Evolutionary conservation across 2,888 invertebrate genomes (phyloP).

Genomic region (Tetranychus piercei): DNA sequence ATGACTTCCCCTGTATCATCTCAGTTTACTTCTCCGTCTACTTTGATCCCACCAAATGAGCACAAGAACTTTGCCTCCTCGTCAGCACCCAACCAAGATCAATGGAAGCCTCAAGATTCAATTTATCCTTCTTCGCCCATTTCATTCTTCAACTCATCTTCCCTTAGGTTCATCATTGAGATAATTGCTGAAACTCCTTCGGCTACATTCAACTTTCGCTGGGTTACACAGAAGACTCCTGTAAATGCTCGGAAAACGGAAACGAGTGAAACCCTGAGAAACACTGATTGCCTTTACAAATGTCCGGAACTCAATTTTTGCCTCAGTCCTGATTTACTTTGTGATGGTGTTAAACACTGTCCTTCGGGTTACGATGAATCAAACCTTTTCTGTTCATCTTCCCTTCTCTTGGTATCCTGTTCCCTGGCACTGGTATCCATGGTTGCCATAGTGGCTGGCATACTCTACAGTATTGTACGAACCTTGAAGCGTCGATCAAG

Average conservation of each 20-base stretch:
- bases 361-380: slow-evolving; percentile 52
- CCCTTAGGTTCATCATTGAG: background rate
- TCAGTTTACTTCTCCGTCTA: background rate
- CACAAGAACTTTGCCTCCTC: background rate
- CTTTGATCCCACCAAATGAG: background rate
- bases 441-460: background rate
- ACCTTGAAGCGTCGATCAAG: background rate
- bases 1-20: background rate
- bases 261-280: slow-evolving; percentile 26
- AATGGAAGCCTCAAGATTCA: background rate
- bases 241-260: slow-evolving; percentile 21
- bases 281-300: slow-evolving; percentile 47
- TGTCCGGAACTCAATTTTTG: slow-evolving; percentile 64
- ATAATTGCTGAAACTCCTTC: background rate
- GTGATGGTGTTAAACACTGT: slow-evolving; percentile 57
- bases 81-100: background rate
- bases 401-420: background rate
- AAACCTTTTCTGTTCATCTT: slow-evolving; percentile 22
- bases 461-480: background rate
- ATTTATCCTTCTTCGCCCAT: background rate
- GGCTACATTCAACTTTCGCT: background rate
- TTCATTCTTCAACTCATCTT: background rate
- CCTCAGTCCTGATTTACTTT: slow-evolving; percentile 57
- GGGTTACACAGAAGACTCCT: background rate
- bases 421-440: background rate